Percentiles rank a stretch among this genome's conserved stretches.
These are phyloP conservation scores for Alosa alosa DNA, from an alignment of 2,113 vertebrate species.

Conservation along the genomic window DNA sequence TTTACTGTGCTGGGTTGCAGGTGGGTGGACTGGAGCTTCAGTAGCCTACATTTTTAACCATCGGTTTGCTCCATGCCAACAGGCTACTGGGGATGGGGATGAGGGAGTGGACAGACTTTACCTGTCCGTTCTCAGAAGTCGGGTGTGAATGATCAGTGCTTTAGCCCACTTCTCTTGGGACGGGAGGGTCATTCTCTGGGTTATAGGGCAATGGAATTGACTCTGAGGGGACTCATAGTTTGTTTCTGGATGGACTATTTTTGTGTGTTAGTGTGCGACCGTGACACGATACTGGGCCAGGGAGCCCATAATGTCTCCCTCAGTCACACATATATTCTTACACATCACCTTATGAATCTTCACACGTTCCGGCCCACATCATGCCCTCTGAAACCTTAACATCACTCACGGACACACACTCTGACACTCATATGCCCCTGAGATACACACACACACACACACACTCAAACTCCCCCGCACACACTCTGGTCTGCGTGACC, in stretches of 20 bases:
- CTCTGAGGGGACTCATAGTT: background rate
- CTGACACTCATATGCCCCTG: background rate
- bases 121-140: background rate
- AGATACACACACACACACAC: constrained; percentile 18
- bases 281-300: too few species aligned
- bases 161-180: background rate
- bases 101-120: background rate
- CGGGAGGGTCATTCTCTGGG: background rate
- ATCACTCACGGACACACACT: background rate
- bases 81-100: background rate
- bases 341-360: background rate
- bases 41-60: background rate
- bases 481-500: constrained; percentile 22
- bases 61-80: background rate
- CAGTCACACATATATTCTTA: background rate
- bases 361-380: background rate
- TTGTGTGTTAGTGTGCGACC: background rate
- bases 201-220: background rate
- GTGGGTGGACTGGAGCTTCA: background rate
- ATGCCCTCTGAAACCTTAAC: background rate
- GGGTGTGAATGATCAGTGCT: background rate
- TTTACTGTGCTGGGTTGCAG: background rate
- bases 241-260: background rate
- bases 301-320: too few species aligned
- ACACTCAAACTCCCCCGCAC: constrained; percentile 23